A percentile compares a stretch with the other conserved stretches of the same genome.
phyloP scores from a whole-genome alignment of 2,113 vertebrate species.

The Cebidichthys violaceus region DNA sequence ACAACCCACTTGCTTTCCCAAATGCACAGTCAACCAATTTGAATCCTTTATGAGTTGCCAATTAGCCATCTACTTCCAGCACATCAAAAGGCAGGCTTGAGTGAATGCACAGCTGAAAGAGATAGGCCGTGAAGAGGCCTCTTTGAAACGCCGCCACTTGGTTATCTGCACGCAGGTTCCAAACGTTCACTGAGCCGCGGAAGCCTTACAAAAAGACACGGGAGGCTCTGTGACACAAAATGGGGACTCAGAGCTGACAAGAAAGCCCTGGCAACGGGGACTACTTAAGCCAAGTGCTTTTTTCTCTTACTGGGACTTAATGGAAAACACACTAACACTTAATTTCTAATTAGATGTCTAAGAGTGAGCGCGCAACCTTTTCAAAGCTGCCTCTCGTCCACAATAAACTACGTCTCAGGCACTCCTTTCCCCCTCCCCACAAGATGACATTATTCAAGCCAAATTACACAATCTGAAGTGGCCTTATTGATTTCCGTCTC shows the following conservation, averaged over 20 bases:
- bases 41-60: slow-evolving; percentile 75
- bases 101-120: slow-evolving; percentile 52
- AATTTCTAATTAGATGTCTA: slow-evolving; percentile 74
- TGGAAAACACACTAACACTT: slow-evolving; percentile 74
- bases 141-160: slow-evolving; percentile 61
- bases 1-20: slow-evolving; percentile 54
- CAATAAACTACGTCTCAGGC: slow-evolving; percentile 45
- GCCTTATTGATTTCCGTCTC: slow-evolving; percentile 67
- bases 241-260: slow-evolving; percentile 47
- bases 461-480: slow-evolving; percentile 68
- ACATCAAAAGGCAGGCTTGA: slow-evolving; percentile 72
- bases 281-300: slow-evolving; percentile 69
- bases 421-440: background rate
- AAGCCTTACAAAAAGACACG: slow-evolving; percentile 43
- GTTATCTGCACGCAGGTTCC: slow-evolving; percentile 71
- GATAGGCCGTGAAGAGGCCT: slow-evolving; percentile 62
- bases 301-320: slow-evolving; percentile 61
- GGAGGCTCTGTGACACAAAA: slow-evolving; percentile 59
- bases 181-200: slow-evolving; percentile 38
- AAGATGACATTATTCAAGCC: slow-evolving; percentile 52
- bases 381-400: slow-evolving; percentile 57
- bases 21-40: slow-evolving; percentile 71
- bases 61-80: slow-evolving; percentile 73
- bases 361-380: slow-evolving; percentile 64
- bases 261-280: slow-evolving; percentile 39